phyloP scores from a whole-genome alignment of 2,113 vertebrate species.

The Heptranchias perlo region DNA sequence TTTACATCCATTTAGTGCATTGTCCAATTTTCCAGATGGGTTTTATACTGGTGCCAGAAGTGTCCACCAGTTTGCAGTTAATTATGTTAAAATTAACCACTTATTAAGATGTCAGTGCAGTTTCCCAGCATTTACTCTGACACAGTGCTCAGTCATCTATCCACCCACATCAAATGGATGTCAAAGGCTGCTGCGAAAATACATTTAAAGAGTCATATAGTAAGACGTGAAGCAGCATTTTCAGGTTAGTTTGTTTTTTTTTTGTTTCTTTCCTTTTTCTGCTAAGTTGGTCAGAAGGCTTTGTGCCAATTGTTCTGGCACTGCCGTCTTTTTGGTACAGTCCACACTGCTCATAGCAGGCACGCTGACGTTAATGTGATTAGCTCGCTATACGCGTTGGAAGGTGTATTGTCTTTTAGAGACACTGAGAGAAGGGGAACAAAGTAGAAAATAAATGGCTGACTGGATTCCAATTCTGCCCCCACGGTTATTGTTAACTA shows the following conservation, averaged over 20 bases:
- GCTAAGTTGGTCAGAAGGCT: no score
- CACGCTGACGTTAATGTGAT: neutral
- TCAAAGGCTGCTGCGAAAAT: neutral
- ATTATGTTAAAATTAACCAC: neutral
- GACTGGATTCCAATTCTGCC: neutral
- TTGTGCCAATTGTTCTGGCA: neutral
- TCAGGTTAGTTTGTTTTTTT: no score
- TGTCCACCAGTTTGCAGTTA: neutral
- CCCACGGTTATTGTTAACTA: neutral
- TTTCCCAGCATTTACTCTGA: neutral
- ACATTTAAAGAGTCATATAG: neutral
- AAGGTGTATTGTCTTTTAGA: neutral
- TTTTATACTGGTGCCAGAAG: neutral
- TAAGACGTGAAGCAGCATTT: neutral
- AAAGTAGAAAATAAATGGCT: neutral
- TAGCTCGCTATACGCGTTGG: neutral
- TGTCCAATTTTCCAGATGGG: neutral
- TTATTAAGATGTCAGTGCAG: neutral
- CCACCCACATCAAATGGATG: neutral
- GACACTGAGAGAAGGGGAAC: neutral
- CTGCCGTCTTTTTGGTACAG: neutral
- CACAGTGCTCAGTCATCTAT: neutral
- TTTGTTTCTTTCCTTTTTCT: no score
- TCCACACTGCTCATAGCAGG: neutral
- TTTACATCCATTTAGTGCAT: neutral